phyloP scores from a whole-genome alignment of 2,113 vertebrate species.

The Mesocricetus auratus region DNA sequence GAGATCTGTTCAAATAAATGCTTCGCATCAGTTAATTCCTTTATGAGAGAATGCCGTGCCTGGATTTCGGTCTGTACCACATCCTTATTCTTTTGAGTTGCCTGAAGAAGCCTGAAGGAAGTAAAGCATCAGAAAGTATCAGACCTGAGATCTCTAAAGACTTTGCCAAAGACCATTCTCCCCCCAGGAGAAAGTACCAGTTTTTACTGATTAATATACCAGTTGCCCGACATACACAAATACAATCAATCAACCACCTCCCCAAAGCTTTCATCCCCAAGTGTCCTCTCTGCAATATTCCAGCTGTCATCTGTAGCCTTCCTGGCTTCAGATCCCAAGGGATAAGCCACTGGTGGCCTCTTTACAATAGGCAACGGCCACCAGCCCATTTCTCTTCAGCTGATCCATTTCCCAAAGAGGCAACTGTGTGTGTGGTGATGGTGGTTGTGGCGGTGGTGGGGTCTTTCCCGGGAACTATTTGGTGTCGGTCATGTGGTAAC shows the following conservation, averaged over 20 bases:
- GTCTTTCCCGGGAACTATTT: background rate
- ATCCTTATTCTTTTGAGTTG: constrained; percentile 86
- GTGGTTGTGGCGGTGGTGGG: background rate
- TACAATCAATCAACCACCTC: background rate
- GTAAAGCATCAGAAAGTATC: background rate
- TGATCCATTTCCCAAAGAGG: background rate
- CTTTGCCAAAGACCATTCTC: background rate
- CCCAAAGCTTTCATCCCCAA: background rate
- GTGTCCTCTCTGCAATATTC: background rate
- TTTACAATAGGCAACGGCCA: background rate
- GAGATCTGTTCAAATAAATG: constrained; percentile 85
- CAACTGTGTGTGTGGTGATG: background rate
- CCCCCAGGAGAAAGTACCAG: background rate
- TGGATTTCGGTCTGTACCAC: constrained; percentile 88
- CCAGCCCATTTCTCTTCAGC: background rate
- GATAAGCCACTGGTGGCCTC: background rate
- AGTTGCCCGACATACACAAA: background rate
- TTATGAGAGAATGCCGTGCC: constrained; percentile 87
- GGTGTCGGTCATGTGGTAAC: background rate
- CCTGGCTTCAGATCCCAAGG: background rate
- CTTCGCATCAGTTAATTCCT: constrained; percentile 88
- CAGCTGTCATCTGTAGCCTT: background rate
- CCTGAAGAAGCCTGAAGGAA: constrained; percentile 89
- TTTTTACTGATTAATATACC: constrained; percentile 15
- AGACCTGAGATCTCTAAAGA: background rate